A percentile compares a stretch with the other conserved stretches of the same genome.
phyloP scores from a whole-genome alignment of 2,888 invertebrate genomes.

The Rhagonycha fulva region DNA sequence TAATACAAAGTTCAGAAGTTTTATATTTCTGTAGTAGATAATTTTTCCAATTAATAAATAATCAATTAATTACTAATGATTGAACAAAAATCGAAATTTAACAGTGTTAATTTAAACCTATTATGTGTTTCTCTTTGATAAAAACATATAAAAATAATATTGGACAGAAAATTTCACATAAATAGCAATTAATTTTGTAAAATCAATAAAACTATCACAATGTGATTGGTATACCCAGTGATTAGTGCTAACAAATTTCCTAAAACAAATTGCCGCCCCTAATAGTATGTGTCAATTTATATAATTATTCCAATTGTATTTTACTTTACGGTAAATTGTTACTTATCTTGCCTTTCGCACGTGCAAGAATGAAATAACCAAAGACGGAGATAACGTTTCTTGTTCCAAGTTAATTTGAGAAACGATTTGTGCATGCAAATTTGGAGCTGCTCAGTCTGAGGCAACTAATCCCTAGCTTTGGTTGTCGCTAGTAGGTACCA shows the following conservation, averaged over 20 bases:
- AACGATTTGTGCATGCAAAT: slow-evolving; percentile 36
- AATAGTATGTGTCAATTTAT: slow-evolving; percentile 39
- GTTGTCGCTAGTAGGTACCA: slow-evolving; percentile 34
- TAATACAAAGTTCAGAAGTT: too few relatives aligned
- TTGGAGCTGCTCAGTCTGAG: slow-evolving; percentile 30
- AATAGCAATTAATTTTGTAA: slow-evolving; percentile 17
- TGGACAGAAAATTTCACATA: slow-evolving; percentile 6
- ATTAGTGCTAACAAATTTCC: slow-evolving; percentile 34
- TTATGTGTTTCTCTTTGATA: background rate
- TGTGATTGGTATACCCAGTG: slow-evolving; percentile 22
- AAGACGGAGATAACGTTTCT: slow-evolving; percentile 12
- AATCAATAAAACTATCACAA: slow-evolving; percentile 29
- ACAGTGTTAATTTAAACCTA: too few relatives aligned
- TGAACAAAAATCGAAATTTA: too few relatives aligned
- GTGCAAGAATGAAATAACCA: slow-evolving; percentile 4
- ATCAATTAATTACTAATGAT: background rate
- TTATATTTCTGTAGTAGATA: too few relatives aligned
- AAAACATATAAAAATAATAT: background rate
- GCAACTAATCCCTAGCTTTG: slow-evolving; percentile 37
- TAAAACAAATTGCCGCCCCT: slow-evolving; percentile 36
- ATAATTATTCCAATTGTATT: slow-evolving; percentile 8
- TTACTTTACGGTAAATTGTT: slow-evolving; percentile 5
- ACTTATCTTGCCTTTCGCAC: background rate
- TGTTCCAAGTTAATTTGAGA: slow-evolving; percentile 25
- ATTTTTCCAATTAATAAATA: background rate